A percentile compares a stretch with the other conserved stretches of the same genome.
These are phyloP conservation scores for Stigmatopora nigra DNA, from an alignment of 2,113 vertebrate genomes.

Conservation along the genomic window DNA sequence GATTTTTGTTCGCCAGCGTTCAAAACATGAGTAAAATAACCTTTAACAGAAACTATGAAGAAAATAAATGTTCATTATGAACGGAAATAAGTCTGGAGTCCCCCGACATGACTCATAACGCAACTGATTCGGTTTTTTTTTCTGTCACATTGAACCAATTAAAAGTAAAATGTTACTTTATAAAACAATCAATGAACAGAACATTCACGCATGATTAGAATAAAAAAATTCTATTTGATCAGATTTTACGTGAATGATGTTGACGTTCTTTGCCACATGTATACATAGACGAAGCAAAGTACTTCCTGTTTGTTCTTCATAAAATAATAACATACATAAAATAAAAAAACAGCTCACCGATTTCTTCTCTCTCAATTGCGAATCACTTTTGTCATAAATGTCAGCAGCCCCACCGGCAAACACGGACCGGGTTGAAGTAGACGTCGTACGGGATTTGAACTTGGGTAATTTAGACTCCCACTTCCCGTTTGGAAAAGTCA, in stretches of 20 bases:
- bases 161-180: not conserved
- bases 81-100: not conserved
- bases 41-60: not conserved
- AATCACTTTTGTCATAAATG: not conserved
- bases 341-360: slow-evolving; percentile 23
- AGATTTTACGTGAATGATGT: not conserved
- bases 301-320: not conserved
- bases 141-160: slow-evolving; percentile 4
- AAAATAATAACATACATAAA: not conserved
- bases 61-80: not conserved
- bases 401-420: not conserved
- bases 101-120: not conserved
- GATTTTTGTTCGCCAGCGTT: not conserved
- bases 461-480: slow-evolving; percentile 10
- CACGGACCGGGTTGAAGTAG: not conserved
- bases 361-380: not conserved
- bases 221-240: not conserved
- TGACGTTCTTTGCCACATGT: not conserved
- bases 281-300: not conserved
- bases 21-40: not conserved
- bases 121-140: not conserved
- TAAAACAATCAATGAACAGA: not conserved
- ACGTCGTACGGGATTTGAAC: slow-evolving; percentile 16
- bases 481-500: slow-evolving; percentile 60
- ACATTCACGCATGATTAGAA: not conserved